Percentiles rank a stretch among this genome's conserved stretches.
Conservation (phyloP, 2,797 vertebrate species). For the Premnoplex brunnescens region DNA sequence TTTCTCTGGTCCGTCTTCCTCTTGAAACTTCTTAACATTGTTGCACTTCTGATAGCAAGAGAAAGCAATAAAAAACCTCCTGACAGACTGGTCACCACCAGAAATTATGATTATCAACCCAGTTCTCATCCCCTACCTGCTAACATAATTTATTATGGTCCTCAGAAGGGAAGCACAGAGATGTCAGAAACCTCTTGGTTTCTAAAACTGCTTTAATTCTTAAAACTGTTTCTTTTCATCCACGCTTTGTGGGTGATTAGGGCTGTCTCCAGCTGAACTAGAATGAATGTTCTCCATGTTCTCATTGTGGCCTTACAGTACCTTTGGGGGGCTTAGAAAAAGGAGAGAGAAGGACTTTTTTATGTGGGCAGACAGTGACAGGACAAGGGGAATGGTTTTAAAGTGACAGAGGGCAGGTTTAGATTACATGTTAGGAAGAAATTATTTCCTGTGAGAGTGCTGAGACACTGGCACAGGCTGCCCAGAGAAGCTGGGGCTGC, state of each 20-base stretch:
- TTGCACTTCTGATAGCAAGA: not conserved
- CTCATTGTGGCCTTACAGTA: not conserved
- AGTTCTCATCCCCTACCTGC: not conserved
- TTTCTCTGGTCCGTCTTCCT: not conserved
- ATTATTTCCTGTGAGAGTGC: not conserved
- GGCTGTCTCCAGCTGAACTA: not conserved
- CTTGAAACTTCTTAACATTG: rapidly evolving
- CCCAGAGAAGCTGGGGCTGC: not conserved
- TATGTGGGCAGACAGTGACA: not conserved
- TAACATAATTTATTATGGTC: not conserved
- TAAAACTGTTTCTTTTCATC: not conserved
- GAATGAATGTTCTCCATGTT: not conserved
- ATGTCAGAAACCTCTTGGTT: not conserved
- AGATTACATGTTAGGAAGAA: not conserved
- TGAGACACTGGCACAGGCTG: not conserved
- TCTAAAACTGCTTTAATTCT: not conserved
- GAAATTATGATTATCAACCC: not conserved
- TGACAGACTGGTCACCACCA: not conserved
- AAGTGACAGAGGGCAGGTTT: not conserved
- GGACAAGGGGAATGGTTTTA: not conserved
- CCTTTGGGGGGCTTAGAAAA: not conserved
- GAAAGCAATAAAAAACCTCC: not conserved
- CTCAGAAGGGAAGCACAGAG: not conserved
- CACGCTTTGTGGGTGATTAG: not conserved
- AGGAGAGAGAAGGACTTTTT: not conserved